Conservation (phyloP, 2,797 vertebrate genomes). For the Macropus fuliginosus region DNA sequence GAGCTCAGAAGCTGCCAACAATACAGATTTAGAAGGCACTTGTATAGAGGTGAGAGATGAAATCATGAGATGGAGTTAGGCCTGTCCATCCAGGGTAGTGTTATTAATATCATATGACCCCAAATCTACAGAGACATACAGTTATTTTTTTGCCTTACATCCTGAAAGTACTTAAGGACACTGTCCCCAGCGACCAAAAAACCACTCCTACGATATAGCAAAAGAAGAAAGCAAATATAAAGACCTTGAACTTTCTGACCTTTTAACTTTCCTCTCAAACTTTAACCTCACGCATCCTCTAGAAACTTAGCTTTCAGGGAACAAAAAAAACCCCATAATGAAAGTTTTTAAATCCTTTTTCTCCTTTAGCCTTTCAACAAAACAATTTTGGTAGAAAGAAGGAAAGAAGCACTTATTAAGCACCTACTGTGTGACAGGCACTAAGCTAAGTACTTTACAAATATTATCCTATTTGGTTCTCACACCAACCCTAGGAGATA, state of each 20-base stretch:
- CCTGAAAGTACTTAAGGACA: neutral
- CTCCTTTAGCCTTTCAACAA: neutral
- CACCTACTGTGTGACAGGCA: neutral
- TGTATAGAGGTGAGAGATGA: neutral
- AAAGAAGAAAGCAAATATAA: neutral
- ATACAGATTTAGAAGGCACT: neutral
- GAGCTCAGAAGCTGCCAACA: neutral
- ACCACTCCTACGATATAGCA: neutral
- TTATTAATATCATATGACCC: neutral
- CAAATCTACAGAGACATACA: neutral
- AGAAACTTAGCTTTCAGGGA: neutral
- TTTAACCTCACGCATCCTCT: neutral
- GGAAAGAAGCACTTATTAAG: neutral
- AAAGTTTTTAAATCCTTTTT: neutral
- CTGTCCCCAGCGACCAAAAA: neutral
- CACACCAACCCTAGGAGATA: neutral
- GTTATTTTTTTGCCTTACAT: neutral
- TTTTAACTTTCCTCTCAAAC: neutral
- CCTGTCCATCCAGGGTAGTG: neutral
- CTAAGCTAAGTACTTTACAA: neutral
- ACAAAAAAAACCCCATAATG: too few relatives aligned
- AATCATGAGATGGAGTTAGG: neutral
- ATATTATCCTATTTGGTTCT: neutral
- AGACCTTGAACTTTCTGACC: neutral
- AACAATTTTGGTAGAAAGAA: neutral